These are phyloP conservation scores for Sesamia nonagrioides DNA, from an alignment of 1,140 invertebrate genomes.

Conservation along the genomic window DNA sequence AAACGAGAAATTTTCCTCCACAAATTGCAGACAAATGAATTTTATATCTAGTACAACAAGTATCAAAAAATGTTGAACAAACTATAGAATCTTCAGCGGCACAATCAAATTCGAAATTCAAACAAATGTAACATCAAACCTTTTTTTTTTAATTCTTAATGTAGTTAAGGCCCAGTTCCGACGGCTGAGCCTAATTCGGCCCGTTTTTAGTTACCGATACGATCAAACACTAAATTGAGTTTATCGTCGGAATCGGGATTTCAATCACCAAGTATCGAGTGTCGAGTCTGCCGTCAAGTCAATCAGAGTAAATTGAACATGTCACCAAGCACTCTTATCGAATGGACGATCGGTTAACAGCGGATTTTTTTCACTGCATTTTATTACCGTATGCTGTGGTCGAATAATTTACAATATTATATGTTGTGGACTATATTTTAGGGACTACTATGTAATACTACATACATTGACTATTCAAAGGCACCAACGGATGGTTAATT, in stretches of 20 bases:
- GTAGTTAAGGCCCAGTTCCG: not conserved
- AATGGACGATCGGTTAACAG: slow-evolving; percentile 46
- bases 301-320: slow-evolving; percentile 73
- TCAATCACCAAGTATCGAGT: slow-evolving; percentile 68
- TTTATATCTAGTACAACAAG: too few relatives aligned
- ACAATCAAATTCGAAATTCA: slow-evolving; percentile 12
- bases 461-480: too few relatives aligned
- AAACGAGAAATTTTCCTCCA: too few relatives aligned
- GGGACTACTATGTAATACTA: too few relatives aligned
- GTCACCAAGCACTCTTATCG: slow-evolving; percentile 64
- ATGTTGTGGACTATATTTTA: too few relatives aligned
- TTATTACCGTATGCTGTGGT: slow-evolving; percentile 18
- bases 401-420: not conserved
- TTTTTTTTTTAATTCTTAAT: slow-evolving; percentile 31
- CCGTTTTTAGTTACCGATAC: slow-evolving; percentile 61
- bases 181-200: slow-evolving; percentile 49
- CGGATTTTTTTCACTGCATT: slow-evolving; percentile 6
- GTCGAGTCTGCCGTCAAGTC: slow-evolving; percentile 68
- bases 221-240: slow-evolving; percentile 67
- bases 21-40: too few relatives aligned
- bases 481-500: too few relatives aligned
- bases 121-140: not conserved
- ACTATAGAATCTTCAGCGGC: not conserved
- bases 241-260: slow-evolving; percentile 67
- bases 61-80: not conserved